A percentile compares a stretch with the other conserved stretches of the same genome.
Evolutionary conservation across 2,797 vertebrate genomes (phyloP).

Genomic region (Sebastes jordani): DNA sequence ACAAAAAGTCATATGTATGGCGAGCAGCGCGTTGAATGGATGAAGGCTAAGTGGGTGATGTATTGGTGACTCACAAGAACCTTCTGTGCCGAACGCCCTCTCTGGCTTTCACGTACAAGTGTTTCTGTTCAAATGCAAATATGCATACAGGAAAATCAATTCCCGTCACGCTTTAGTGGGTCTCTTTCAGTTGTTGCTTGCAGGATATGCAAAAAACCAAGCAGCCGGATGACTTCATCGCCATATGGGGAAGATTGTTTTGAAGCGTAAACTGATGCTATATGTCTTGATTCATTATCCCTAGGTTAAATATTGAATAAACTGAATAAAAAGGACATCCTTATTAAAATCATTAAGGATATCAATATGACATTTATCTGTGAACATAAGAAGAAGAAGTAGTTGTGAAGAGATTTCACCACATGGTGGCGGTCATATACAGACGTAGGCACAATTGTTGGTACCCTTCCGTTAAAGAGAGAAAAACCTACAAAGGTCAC

Average conservation of each 20-base stretch:
- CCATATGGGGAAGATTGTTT: conserved; percentile 15
- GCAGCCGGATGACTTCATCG: conserved; percentile 18
- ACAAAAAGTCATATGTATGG: not conserved
- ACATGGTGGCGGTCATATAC: conserved; percentile 62
- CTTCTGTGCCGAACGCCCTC: conserved; percentile 54
- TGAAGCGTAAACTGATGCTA: conserved; percentile 2
- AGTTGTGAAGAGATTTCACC: conserved; percentile 41
- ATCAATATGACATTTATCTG: not conserved
- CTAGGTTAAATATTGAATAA: not conserved
- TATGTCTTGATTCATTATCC: conserved; percentile 6
- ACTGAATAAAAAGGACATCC: not conserved
- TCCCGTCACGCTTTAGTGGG: conserved; percentile 52
- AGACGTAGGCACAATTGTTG: no score
- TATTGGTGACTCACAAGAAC: conserved; percentile 64
- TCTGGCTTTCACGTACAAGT: conserved; percentile 56
- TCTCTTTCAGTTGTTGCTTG: conserved; percentile 47
- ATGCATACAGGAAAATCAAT: conserved; percentile 60
- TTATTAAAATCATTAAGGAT: not conserved
- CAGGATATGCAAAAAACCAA: conserved; percentile 29
- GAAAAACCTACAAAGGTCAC: no score
- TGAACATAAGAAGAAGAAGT: not conserved
- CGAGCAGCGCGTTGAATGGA: conserved; percentile 34
- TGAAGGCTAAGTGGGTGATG: conserved; percentile 56
- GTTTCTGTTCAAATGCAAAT: conserved; percentile 72
- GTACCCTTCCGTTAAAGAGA: no score